A percentile compares a stretch with the other conserved stretches of the same genome.
Conservation (phyloP, 2,797 vertebrate species). For the Botia kubotai region DNA sequence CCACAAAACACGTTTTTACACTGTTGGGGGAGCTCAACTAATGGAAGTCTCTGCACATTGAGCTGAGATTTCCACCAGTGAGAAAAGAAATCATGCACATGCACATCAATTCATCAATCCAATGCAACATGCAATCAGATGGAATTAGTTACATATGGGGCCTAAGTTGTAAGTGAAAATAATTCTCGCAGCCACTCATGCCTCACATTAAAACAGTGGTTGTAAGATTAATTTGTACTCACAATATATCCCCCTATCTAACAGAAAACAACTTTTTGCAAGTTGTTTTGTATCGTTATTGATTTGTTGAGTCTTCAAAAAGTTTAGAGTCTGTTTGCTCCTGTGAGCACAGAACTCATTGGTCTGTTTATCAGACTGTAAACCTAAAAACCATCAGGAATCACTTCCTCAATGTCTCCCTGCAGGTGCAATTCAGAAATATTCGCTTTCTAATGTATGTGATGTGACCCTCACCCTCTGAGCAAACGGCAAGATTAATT, state of each 20-base stretch:
- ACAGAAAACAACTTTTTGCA: neutral
- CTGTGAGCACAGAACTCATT: neutral
- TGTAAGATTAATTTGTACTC: neutral
- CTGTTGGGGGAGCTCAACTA: neutral
- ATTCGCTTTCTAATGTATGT: conserved; percentile 24
- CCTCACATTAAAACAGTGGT: neutral
- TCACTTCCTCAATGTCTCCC: neutral
- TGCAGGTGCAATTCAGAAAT: conserved; percentile 6
- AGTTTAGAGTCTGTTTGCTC: neutral
- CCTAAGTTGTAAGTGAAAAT: too few relatives aligned
- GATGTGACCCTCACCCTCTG: conserved; percentile 20
- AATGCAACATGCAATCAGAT: too few relatives aligned
- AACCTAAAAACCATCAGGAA: neutral
- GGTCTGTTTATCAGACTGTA: neutral
- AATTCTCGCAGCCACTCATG: too few relatives aligned
- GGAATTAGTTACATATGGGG: too few relatives aligned
- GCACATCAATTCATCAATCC: too few relatives aligned
- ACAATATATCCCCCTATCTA: neutral
- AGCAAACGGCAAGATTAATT: conserved; percentile 48
- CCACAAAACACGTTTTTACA: neutral
- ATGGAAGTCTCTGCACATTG: neutral
- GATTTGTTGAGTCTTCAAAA: too few relatives aligned
- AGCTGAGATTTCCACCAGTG: neutral
- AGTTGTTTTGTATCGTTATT: neutral
- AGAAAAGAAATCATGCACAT: too few relatives aligned